A percentile compares a stretch with the other conserved stretches of the same genome.
Evolutionary conservation across 2,113 vertebrate genomes (phyloP).

Genomic region (Platichthys stellatus): DNA sequence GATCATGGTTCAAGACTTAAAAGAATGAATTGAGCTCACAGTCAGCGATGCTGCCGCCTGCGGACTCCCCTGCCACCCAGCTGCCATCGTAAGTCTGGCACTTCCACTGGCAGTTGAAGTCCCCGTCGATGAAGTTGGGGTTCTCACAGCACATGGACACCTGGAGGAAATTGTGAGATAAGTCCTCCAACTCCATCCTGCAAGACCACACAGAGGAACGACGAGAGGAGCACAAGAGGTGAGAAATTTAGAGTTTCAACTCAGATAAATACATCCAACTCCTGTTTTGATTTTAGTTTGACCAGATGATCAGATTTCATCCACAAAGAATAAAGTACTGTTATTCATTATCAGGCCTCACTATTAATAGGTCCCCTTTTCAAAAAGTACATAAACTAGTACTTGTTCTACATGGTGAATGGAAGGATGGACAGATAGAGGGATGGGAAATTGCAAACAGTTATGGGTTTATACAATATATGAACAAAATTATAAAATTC

Average conservation of each 20-base stretch:
- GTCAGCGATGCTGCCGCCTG: conserved; percentile 10
- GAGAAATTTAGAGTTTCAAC: neutral
- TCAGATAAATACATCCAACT: too few species aligned
- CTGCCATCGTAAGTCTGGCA: conserved; percentile 42
- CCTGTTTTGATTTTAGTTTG: too few species aligned
- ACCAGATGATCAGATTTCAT: too few species aligned
- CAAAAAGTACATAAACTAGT: too few species aligned
- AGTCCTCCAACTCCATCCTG: conserved; percentile 65
- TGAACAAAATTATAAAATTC: too few species aligned
- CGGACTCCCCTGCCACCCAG: conserved; percentile 27
- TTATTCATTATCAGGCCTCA: too few species aligned
- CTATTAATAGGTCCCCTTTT: too few species aligned
- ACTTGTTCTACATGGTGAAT: too few species aligned
- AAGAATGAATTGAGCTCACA: conserved; percentile 10
- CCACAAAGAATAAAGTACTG: too few species aligned
- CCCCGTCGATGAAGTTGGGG: conserved; percentile 62
- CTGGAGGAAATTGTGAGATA: conserved; percentile 17
- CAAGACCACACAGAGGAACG: neutral
- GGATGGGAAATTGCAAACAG: too few species aligned
- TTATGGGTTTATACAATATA: too few species aligned
- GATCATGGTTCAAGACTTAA: neutral
- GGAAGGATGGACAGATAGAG: too few species aligned
- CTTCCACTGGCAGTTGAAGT: conserved; percentile 53
- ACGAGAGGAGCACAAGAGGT: neutral
- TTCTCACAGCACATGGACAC: conserved; percentile 56